A percentile compares a stretch with the other conserved stretches of the same genome.
Conservation (phyloP, 2,888 invertebrate genomes). For the Hetaerina titia region DNA sequence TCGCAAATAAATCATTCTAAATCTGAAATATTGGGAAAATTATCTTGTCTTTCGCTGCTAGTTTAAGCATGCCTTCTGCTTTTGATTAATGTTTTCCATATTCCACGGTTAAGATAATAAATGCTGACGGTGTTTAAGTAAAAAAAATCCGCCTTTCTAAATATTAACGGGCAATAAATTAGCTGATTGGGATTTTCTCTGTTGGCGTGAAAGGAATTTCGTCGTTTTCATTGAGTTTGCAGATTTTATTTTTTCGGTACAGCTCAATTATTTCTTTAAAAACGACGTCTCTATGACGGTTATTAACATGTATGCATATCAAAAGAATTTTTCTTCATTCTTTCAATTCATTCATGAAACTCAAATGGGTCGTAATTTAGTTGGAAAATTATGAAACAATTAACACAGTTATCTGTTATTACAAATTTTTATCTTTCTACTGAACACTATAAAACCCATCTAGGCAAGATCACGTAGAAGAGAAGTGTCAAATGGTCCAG, state of each 20-base stretch:
- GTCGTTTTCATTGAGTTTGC: background rate
- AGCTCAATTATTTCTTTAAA: background rate
- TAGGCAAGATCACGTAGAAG: too few relatives aligned
- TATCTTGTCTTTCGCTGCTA: background rate
- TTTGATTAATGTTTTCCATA: background rate
- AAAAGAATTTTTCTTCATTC: too few relatives aligned
- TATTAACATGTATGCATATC: background rate
- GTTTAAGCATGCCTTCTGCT: background rate
- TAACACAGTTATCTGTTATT: too few relatives aligned
- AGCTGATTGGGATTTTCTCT: background rate
- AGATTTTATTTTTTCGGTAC: background rate
- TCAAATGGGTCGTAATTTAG: too few relatives aligned
- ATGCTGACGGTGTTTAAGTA: background rate
- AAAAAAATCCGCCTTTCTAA: background rate
- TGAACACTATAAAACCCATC: too few relatives aligned
- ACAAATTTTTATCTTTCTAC: too few relatives aligned
- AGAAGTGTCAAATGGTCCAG: too few relatives aligned
- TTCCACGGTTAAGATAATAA: background rate
- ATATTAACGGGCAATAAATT: slow-evolving; percentile 27
- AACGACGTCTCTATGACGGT: background rate
- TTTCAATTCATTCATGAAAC: too few relatives aligned
- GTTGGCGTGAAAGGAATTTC: background rate
- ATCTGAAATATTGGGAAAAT: background rate
- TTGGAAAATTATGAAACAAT: too few relatives aligned
- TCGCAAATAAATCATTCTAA: background rate